Evolutionary conservation across 2,113 vertebrate species (phyloP).

Genomic region (Nesogale talazaci): DNA sequence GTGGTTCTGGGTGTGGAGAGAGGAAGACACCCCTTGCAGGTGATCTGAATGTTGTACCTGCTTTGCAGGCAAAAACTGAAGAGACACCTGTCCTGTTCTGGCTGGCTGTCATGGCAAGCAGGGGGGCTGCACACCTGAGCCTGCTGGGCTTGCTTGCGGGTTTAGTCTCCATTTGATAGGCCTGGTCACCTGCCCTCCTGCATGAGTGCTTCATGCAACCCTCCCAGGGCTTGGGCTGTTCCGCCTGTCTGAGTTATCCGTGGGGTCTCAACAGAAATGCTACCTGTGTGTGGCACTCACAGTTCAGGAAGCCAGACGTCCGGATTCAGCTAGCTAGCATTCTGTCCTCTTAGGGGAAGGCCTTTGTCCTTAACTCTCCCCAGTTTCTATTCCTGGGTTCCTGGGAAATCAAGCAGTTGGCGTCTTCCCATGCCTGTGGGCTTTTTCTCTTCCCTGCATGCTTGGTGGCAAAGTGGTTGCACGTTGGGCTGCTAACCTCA

Average conservation of each 20-base stretch:
- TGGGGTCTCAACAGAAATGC: background rate
- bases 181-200: background rate
- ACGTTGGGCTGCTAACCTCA: too few species aligned
- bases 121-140: background rate
- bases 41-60: rapidly evolving
- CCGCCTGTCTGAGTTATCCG: background rate
- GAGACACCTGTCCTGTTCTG: background rate
- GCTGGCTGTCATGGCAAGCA: background rate
- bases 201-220: background rate
- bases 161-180: background rate
- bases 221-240: background rate
- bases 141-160: background rate
- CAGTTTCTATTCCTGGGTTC: too few species aligned
- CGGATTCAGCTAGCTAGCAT: too few species aligned
- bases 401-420: too few species aligned
- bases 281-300: background rate
- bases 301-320: too few species aligned
- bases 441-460: too few species aligned
- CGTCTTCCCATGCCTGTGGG: too few species aligned
- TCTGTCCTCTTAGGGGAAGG: too few species aligned
- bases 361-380: too few species aligned
- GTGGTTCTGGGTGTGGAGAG: rapidly evolving
- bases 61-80: background rate
- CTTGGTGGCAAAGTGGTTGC: too few species aligned
- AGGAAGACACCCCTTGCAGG: background rate